Evolutionary conservation across 2,888 invertebrate genomes (phyloP), one percentile per base, ranked within the genome.

Genomic region (Acronicta leporina): DNA sequence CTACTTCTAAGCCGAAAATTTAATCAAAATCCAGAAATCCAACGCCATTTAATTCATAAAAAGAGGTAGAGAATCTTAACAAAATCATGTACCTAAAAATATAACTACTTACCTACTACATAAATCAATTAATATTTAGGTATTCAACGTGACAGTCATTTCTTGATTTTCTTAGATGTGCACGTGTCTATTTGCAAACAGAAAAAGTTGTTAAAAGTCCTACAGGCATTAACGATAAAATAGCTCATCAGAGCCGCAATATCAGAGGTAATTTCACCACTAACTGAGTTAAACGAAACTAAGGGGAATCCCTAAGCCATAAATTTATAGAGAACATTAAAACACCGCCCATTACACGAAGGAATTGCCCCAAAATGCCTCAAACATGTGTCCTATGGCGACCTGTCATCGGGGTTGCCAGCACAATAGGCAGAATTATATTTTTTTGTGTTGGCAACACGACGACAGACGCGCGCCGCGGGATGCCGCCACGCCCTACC

Each of bases 331-430:
- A 80, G 85, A 87, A 89, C 92, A 92, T 93, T 92, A 93, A 90
- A 92, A 92, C 88, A 91, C 89, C 88, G 85, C 88, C 91, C 88
- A 93, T 94, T 93, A 92, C 82, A 82, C 85, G 83, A 84, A 91
- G 92, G 89, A 94, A 94, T 94, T 91, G 92, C 89, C 91, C 92
- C 81, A 90, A 92, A 93, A 92, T 92, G 92, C 91, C 89, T 89
- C 85, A 88, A 92, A 94, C 93, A 94, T 94, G 93, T 94, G 94
- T 92, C 92, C 89, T 87, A 90, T 87, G 77, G 92, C 88, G 93
- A 94, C 91, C 93, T 94, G 94, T 94, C 94, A 92, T 93, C 94
- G 86, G 92, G 92, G 93, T 84, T 91, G 89, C 91, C 85, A 90
- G 79, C 74, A 92, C 92, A 92, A 92, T 90, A 75, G 90, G 80